Evolutionary conservation across 2,113 vertebrate species (phyloP).

Genomic region (Malurus alboscapulatus): DNA sequence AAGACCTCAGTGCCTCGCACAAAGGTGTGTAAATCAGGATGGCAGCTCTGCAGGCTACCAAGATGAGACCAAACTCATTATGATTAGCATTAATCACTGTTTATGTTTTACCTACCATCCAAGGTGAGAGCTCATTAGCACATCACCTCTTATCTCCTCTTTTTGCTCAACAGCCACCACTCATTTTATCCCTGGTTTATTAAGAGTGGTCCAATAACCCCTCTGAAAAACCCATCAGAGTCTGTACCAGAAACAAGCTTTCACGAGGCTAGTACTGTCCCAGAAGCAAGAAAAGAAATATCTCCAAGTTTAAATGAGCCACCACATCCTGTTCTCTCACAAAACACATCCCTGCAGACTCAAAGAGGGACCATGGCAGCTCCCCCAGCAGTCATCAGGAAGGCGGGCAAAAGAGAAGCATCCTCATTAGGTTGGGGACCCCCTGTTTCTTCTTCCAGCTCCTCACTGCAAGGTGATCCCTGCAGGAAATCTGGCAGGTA

Average conservation of each 20-base stretch:
- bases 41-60: neutral
- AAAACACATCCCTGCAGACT: neutral
- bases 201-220: neutral
- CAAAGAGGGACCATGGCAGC: neutral
- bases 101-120: neutral
- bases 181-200: neutral
- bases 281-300: neutral
- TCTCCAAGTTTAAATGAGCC: neutral
- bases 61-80: neutral
- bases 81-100: slow-evolving; percentile 23
- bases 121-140: neutral
- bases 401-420: neutral
- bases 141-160: rapidly evolving
- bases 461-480: neutral
- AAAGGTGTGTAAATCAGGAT: neutral
- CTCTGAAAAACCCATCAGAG: neutral
- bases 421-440: neutral
- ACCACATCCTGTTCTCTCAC: neutral
- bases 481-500: neutral
- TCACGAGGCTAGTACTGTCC: neutral
- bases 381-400: neutral
- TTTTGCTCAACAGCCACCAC: neutral
- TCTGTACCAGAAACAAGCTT: neutral
- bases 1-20: neutral
- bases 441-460: neutral